Evolutionary conservation across 2,888 invertebrate genomes (phyloP).

Genomic region (Lepidocyrtoides sp.): DNA sequence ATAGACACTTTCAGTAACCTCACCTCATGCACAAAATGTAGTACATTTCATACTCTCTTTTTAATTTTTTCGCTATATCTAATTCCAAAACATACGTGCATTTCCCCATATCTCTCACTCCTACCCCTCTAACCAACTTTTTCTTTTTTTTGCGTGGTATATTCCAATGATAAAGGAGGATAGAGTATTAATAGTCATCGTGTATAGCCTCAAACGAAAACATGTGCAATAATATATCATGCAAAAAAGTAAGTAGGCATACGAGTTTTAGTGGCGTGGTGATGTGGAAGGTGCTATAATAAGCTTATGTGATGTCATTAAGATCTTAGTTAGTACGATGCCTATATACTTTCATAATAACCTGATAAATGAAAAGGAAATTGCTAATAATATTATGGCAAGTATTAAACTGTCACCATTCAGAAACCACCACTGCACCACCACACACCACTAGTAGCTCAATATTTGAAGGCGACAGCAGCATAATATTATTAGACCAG

Average conservation of each 20-base stretch:
- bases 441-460: background rate
- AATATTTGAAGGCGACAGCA: too few species aligned
- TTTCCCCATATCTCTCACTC: background rate
- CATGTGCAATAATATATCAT: background rate
- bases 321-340: too few species aligned
- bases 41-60: too few species aligned
- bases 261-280: background rate
- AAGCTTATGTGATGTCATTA: background rate
- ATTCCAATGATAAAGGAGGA: background rate
- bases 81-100: background rate
- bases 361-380: slow-evolving; percentile 52
- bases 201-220: background rate
- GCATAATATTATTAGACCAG: background rate
- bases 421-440: background rate
- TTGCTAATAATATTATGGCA: slow-evolving; percentile 34
- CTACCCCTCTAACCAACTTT: background rate
- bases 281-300: background rate
- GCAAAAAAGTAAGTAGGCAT: background rate
- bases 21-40: background rate
- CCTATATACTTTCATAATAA: background rate
- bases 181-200: background rate
- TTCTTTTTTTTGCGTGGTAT: background rate
- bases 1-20: slow-evolving; percentile 30
- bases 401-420: slow-evolving; percentile 47
- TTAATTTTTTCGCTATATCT: slow-evolving; percentile 12